Conservation (phyloP, 2,888 invertebrate species). For the Luperina nickerlii region DNA sequence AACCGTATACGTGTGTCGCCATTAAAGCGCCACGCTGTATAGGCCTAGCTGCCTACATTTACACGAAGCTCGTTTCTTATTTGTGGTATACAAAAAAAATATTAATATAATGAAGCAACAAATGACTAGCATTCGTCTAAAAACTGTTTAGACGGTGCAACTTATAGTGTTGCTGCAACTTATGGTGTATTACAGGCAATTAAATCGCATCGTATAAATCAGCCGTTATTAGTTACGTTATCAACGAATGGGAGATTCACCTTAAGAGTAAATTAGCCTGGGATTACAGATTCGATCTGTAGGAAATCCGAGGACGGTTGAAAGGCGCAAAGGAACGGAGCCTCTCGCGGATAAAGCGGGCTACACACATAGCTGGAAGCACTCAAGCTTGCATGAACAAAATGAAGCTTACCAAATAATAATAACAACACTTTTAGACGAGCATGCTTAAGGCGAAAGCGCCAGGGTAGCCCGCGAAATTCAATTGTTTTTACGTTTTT, state of each 20-base stretch:
- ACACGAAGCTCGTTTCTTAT: neutral
- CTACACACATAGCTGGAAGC: constrained; percentile 1
- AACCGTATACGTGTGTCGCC: too few species aligned
- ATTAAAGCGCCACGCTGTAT: too few species aligned
- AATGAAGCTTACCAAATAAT: too few species aligned
- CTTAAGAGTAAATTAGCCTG: constrained; percentile 68
- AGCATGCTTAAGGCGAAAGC: too few species aligned
- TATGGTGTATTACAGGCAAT: neutral
- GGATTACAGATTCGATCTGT: constrained; percentile 68
- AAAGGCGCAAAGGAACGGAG: constrained; percentile 13
- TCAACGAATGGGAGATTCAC: constrained; percentile 53
- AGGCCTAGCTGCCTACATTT: too few species aligned
- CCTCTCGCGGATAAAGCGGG: constrained; percentile 26
- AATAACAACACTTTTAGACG: neutral
- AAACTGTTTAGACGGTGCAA: too few species aligned
- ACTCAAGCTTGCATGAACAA: neutral
- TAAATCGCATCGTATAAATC: constrained; percentile 6
- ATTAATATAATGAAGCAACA: too few species aligned
- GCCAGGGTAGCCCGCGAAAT: too few species aligned
- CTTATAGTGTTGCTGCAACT: neutral
- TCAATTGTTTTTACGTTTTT: too few species aligned
- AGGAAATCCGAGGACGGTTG: constrained; percentile 56
- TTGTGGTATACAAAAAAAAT: neutral
- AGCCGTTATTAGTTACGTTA: constrained; percentile 50
- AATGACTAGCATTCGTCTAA: neutral